Evolutionary conservation across 2,113 vertebrate genomes (phyloP).

Genomic region (Myxocyprinus asiaticus): DNA sequence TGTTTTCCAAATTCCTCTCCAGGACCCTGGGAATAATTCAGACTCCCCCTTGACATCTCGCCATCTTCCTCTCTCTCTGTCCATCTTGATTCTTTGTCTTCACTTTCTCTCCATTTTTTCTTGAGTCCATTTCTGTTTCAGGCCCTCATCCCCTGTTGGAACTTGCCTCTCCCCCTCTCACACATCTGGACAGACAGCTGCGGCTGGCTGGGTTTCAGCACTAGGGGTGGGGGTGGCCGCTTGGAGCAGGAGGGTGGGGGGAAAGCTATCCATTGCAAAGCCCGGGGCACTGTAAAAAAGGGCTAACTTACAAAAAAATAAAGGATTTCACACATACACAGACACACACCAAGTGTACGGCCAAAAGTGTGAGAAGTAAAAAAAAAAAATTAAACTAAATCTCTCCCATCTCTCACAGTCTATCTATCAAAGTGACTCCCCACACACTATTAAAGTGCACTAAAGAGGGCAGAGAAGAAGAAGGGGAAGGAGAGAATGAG

Average conservation of each 20-base stretch:
- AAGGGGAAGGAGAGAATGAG: conserved; percentile 27
- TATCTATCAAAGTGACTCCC: conserved; percentile 76
- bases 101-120: conserved; percentile 27
- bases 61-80: conserved; percentile 17
- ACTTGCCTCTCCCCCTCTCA: conserved; percentile 71
- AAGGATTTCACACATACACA: conserved; percentile 66
- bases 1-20: conserved; percentile 27
- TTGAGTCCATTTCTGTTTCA: conserved; percentile 49
- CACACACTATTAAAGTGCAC: conserved; percentile 74
- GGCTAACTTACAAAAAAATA: conserved; percentile 45
- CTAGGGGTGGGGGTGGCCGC: conserved; percentile 74
- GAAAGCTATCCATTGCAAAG: conserved; percentile 96
- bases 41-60: conserved; percentile 37
- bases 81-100: conserved; percentile 53
- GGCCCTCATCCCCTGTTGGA: conserved; percentile 55
- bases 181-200: conserved; percentile 99
- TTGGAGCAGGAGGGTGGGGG: conserved; percentile 74
- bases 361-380: conserved; percentile 33
- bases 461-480: conserved; percentile 63
- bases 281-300: conserved; percentile 86
- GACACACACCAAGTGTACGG: conserved; percentile 57
- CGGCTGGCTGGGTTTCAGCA: conserved; percentile 95
- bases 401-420: conserved; percentile 70
- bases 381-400: too few species aligned
- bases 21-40: conserved; percentile 10